Evolutionary conservation across 2,888 invertebrate species (phyloP), one percentile per base, ranked within the genome.

Genomic region (Xanthostigma xanthostigma): DNA sequence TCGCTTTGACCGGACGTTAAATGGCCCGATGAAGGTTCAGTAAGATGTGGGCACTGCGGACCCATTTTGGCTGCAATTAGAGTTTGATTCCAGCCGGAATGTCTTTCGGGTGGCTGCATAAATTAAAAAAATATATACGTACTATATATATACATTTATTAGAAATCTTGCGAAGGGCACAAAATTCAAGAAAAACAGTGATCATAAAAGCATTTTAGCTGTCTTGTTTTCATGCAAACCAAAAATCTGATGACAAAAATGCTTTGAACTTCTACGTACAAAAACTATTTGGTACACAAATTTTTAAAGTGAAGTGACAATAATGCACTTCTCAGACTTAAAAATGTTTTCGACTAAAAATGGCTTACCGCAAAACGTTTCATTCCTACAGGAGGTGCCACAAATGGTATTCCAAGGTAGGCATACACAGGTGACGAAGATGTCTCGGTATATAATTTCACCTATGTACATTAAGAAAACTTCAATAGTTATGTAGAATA

Each of bases 381-480:
- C 55, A 74, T 68, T n/a, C 80, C 84, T 44, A 79, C 61, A 0
- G 90, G 89, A 11, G 90, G 77, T 53, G 78, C 75, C 33, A 89
- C 90, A 60, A 85, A 91, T 0, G 90, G 91, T 51, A 91, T 76
- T 13, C 90, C 85, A 55, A 81, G 71, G 64, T 77, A 87, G 45
- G 80, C 79, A 64, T 81, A 80, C 6, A 84, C 74, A 1, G 78
- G 74, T 44, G 68, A 71, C 46, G 75, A 67, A 11, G 76, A 73
- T 41, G 71, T 71, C 57, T 81, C 80, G 10, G 79, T 73, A 60
- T 76, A 81, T 36, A 80, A 73, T 67, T 78, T 80, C 11, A 79
- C 73, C 83, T 84, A 67, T 46, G 71, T 62, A 46, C n/a, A 14
- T 13, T 10, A 35, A 27, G 27, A 27, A 27, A 27, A 27, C 27